These are phyloP conservation scores for Rhinolophus ferrumequinum DNA, from an alignment of 2,113 vertebrate genomes.

Conservation along the genomic window DNA sequence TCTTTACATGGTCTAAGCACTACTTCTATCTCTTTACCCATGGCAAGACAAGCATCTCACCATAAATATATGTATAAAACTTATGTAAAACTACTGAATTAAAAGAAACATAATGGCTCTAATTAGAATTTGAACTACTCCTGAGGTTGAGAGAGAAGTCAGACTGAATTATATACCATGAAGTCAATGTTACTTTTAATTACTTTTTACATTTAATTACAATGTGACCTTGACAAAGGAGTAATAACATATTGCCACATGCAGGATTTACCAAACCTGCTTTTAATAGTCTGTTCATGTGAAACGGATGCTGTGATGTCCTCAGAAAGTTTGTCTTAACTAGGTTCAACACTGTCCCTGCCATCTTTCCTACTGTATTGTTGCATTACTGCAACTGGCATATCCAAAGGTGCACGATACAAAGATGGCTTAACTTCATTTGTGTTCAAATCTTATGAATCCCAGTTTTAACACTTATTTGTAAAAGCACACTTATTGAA, in stretches of 20 bases:
- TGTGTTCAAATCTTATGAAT: conserved; percentile 36
- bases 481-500: conserved; percentile 1
- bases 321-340: not conserved
- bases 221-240: not conserved
- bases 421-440: not conserved
- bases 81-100: conserved; percentile 18
- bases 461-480: not conserved
- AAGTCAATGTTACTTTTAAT: not conserved
- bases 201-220: not conserved
- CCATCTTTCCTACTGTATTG: not conserved
- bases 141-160: not conserved
- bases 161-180: not conserved
- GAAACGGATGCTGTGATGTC: not conserved
- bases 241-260: not conserved
- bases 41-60: not conserved
- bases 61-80: not conserved
- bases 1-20: not conserved
- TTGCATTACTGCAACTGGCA: not conserved
- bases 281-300: not conserved
- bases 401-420: not conserved
- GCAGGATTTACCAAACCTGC: not conserved
- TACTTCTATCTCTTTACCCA: conserved; percentile 38
- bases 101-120: not conserved
- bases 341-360: not conserved
- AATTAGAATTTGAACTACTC: not conserved